Percentiles rank a stretch among this genome's conserved stretches.
These are phyloP conservation scores for Sarcoramphus papa DNA, from an alignment of 2,797 vertebrate species.

Conservation along the genomic window DNA sequence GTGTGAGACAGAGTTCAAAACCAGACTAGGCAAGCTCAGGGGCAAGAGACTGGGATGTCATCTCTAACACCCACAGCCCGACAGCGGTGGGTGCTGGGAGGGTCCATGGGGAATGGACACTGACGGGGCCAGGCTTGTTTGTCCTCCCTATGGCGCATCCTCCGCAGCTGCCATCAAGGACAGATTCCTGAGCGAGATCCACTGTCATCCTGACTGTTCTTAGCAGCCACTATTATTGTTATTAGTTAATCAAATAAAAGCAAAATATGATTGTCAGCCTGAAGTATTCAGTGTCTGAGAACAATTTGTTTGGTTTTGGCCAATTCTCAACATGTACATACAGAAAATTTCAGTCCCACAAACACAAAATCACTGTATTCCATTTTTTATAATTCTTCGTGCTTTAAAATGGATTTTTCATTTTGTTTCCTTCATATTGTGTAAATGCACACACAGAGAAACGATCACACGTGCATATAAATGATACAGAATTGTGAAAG, in stretches of 20 bases:
- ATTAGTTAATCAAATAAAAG: background rate
- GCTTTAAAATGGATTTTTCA: background rate
- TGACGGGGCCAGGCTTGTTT: background rate
- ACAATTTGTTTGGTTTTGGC: background rate
- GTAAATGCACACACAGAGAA: background rate
- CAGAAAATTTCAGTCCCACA: background rate
- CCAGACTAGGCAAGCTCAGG: background rate
- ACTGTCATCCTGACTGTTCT: background rate
- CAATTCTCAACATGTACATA: background rate
- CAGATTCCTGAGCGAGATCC: background rate
- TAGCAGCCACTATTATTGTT: background rate
- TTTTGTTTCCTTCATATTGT: background rate
- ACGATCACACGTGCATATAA: background rate
- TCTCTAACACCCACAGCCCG: background rate
- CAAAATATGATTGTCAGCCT: background rate
- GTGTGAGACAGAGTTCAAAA: background rate
- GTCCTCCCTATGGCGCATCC: accelerated
- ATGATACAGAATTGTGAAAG: background rate
- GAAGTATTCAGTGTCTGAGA: background rate
- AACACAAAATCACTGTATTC: background rate
- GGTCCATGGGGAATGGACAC: too few relatives aligned
- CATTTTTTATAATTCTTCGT: background rate
- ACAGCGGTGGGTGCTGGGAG: accelerated
- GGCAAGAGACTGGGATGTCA: background rate
- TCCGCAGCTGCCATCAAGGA: background rate